Evolutionary conservation across 2,797 vertebrate species (phyloP).

Genomic region (Propithecus perrieri): DNA sequence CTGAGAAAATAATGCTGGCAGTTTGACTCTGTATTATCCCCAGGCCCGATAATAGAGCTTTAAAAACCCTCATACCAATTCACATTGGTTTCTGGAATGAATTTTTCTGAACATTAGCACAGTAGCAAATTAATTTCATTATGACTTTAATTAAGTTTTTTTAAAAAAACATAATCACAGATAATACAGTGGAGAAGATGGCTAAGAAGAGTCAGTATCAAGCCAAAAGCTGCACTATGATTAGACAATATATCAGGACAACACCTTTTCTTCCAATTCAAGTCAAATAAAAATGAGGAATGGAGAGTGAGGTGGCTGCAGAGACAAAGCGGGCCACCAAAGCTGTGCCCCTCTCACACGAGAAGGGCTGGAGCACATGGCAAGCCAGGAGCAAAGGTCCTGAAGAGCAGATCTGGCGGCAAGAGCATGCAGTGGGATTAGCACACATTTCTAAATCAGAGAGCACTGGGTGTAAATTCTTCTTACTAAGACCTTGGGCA

Average conservation of each 20-base stretch:
- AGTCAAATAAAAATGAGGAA: conserved; percentile 65
- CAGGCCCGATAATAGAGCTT: neutral
- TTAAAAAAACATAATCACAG: conserved; percentile 27
- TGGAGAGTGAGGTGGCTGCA: neutral
- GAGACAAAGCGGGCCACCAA: neutral
- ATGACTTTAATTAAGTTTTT: conserved; percentile 56
- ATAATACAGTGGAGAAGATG: neutral
- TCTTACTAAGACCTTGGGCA: neutral
- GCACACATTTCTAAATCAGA: neutral
- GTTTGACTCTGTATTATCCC: neutral
- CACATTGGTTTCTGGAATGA: neutral
- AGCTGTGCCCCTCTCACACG: neutral
- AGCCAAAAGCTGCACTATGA: neutral
- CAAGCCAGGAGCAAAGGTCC: neutral
- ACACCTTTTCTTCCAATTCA: conserved; percentile 46
- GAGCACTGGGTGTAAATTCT: neutral
- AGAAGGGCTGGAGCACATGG: accelerated
- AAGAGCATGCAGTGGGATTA: neutral
- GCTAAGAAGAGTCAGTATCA: conserved; percentile 47
- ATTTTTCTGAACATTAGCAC: conserved; percentile 17
- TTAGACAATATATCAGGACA: conserved; percentile 10
- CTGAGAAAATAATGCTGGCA: conserved; percentile 41
- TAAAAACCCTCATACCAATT: neutral
- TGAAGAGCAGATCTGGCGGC: neutral
- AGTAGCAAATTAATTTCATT: conserved; percentile 62